phyloP scores from a whole-genome alignment of 2,888 invertebrate genomes.

The Allolobophora icterica region DNA sequence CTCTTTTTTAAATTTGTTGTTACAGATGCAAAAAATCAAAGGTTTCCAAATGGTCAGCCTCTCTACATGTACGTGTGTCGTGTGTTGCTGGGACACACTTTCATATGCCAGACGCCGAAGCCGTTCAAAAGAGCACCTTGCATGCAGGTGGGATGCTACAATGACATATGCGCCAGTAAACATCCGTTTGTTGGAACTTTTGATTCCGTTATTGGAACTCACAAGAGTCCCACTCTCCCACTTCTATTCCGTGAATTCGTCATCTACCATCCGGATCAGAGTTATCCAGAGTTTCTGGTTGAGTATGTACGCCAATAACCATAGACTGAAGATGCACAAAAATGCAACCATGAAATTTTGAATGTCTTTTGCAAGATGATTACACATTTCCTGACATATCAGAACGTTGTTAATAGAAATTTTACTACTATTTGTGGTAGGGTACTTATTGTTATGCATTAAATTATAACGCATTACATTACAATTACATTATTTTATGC shows the following conservation, averaged over 20 bases:
- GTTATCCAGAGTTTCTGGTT: slow-evolving; percentile 53
- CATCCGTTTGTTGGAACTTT: background rate
- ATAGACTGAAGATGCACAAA: too few relatives aligned
- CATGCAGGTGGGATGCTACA: slow-evolving; percentile 12
- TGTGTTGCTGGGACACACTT: slow-evolving; percentile 36
- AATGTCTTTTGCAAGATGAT: background rate
- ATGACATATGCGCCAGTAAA: background rate
- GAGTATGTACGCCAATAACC: slow-evolving; percentile 28
- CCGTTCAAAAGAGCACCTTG: slow-evolving; percentile 33
- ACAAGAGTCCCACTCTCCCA: too few relatives aligned
- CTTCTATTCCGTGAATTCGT: slow-evolving; percentile 52
- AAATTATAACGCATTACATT: background rate
- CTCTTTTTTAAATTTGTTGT: background rate
- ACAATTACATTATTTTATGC: background rate
- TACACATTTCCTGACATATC: background rate
- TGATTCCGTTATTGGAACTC: background rate
- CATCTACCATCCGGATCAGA: slow-evolving; percentile 49
- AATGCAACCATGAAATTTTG: background rate
- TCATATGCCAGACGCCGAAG: slow-evolving; percentile 30
- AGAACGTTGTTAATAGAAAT: background rate
- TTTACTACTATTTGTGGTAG: background rate
- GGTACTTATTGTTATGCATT: background rate
- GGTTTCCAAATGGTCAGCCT: slow-evolving; percentile 27
- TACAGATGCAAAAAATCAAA: slow-evolving; percentile 29
- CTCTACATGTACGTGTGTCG: slow-evolving; percentile 36